Evolutionary conservation across 2,113 vertebrate species (phyloP), one percentile per base, ranked within the genome.

Genomic region (Turdus rufiventris): DNA sequence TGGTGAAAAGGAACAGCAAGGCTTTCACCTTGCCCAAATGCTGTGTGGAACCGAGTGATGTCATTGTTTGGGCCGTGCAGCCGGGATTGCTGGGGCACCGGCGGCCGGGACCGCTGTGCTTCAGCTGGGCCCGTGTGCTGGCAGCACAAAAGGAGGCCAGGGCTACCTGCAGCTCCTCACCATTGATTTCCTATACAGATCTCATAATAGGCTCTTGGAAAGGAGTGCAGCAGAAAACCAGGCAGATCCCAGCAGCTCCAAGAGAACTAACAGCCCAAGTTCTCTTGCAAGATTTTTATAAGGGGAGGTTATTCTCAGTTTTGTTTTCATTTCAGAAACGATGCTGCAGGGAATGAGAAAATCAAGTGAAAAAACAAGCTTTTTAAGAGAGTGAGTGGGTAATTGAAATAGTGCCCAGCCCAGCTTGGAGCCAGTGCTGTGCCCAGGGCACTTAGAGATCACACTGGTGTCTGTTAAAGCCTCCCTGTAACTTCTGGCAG

Each of bases 91-190:
- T 3, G 25, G 18, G 50, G 60, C 58, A 18, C 14, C 2, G 20
- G 45, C 9, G 20, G 45, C 45, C 19, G 3, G 40, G 5, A 3
- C 58, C 3, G 16, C 76, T 26, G 8, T 26, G 48, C 73, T 50
- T 38, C 71, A 24, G 71, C 51, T 6, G 62, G 56, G 40, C 79
- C 63, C 26, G 6, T 56, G 74, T 21, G 71, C 79, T 24, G 36
- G 38, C 29, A 54, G 2, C 82, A 79, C 82, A 66, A 42, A 79
- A 33, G 91, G 71, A 61, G 85, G 67, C 82, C 94, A 8, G 63
- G 92, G 34, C 75, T 90, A 63, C 88, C 91, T 90, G 94, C 82
- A 60, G 94, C 88, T 90, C 86, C n/a, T 26, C 7, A 1, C 1
- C 76, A 92, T 56, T 62, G 92, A 76, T 88, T 92, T 89, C 66